Evolutionary conservation across 2,888 invertebrate genomes (phyloP), one percentile per base, ranked within the genome.

Genomic region (Polydrusus cervinus): DNA sequence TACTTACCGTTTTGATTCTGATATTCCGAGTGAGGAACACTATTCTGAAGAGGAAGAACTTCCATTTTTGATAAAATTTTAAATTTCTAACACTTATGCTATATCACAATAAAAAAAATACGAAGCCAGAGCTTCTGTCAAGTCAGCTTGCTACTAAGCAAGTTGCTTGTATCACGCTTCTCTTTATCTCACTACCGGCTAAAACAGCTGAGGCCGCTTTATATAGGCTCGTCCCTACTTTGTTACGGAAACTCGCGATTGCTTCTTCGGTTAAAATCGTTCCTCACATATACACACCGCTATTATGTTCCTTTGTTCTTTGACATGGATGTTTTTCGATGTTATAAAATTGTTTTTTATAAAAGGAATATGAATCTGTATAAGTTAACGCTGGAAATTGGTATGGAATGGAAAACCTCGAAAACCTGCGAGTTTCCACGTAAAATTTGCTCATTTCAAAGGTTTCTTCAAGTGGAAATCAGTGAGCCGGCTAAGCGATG

Each of bases 1-100:
- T 75, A 82, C 84, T 84, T 82, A 86, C 85, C 83, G 78, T 84
- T 84, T 79, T 83, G 82, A 78, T 81, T 84, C 68, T 84, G 85
- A 81, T 85, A 86, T 79, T 85, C 84, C 78, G 84, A 79, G 73
- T 83, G 80, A 71, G 76, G 47, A 34, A 77, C 76, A 65, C 68
- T 77, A 51, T 43, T 74, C 69, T 83, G 83, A 53, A 83, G 79
- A 40, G 85, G 82, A 78, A 85, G 80, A 78, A 85, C 82, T 81
- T 85, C 85, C 85, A 85, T 85, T 74, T 76, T 80, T 70, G 78
- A 80, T 77, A 80, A 82, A 83, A 79, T 78, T 78, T 79, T 74
- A 71, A 78, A 81, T 78, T 75, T 78, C 77, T 80, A 83, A 79
- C 79, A 81, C 80, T 81, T 80, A 76, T 78, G 79, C 82, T 82